A percentile compares a stretch with the other conserved stretches of the same genome.
phyloP scores from a whole-genome alignment of 2,113 vertebrate species.

The Zapus hudsonius region DNA sequence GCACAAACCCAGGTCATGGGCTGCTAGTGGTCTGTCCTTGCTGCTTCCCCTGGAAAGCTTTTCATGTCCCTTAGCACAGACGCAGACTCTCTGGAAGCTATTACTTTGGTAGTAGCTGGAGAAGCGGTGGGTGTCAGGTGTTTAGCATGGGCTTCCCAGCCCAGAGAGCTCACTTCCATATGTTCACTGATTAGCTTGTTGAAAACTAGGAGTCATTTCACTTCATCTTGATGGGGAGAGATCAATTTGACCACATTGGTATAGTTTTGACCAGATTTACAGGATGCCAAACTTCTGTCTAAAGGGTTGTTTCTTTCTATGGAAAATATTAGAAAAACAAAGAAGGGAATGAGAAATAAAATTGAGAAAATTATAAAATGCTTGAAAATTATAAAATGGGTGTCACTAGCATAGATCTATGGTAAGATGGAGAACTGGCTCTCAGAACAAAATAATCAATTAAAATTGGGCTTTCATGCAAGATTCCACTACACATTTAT shows the following conservation, averaged over 20 bases:
- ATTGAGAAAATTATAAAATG: slow-evolving; percentile 16
- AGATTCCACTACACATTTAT: not conserved
- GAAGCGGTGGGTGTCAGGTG: not conserved
- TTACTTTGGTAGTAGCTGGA: slow-evolving; percentile 12
- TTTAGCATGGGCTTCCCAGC: not conserved
- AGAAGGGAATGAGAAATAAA: not conserved
- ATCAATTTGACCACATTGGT: not conserved
- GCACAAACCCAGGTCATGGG: not conserved
- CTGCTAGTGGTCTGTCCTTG: not conserved
- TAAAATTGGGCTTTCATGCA: not conserved
- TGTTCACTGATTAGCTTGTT: slow-evolving; percentile 39
- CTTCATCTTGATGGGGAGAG: not conserved
- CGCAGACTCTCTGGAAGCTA: not conserved
- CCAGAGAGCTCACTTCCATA: slow-evolving; percentile 1
- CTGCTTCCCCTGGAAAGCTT: not conserved
- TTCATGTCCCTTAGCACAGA: not conserved
- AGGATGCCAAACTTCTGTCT: not conserved
- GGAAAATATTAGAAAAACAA: not conserved
- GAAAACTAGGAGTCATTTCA: slow-evolving; percentile 16
- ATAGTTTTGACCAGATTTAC: not conserved
- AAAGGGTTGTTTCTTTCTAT: not conserved
- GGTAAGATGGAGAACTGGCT: not conserved
- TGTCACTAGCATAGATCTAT: not conserved
- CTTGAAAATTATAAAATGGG: too few relatives aligned
- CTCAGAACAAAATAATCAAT: not conserved